Conservation (phyloP, 2,888 invertebrate genomes). For the Epinotia bilunana region DNA sequence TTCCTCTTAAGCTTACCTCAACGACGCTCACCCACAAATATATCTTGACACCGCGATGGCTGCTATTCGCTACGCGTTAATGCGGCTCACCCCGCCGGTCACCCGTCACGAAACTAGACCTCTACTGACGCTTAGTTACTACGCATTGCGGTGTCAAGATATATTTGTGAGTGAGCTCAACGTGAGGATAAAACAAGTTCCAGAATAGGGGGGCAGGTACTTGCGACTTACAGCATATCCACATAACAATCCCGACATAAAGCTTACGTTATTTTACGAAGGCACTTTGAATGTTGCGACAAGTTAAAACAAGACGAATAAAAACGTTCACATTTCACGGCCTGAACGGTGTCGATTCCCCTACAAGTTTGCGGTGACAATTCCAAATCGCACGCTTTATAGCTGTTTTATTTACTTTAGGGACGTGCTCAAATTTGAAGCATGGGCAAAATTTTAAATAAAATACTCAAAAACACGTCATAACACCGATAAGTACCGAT, state of each 20-base stretch:
- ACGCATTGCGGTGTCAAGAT: no score
- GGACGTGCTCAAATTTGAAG: not conserved
- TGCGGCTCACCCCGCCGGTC: no score
- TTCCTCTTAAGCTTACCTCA: no score
- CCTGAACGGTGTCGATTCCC: constrained; percentile 4
- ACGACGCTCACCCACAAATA: no score
- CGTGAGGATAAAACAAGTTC: no score
- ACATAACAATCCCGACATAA: not conserved
- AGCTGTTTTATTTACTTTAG: constrained; percentile 28
- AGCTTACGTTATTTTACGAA: constrained; percentile 3
- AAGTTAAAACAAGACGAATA: constrained; percentile 13
- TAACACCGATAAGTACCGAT: not conserved
- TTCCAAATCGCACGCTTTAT: constrained; percentile 23
- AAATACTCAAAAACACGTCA: not conserved
- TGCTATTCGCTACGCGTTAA: no score
- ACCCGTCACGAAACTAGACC: no score
- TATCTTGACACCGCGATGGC: no score
- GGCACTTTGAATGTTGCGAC: constrained; percentile 12
- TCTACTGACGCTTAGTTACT: no score
- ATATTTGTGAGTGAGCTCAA: no score
- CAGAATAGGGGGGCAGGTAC: no score
- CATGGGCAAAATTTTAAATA: not conserved
- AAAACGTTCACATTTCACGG: constrained; percentile 33
- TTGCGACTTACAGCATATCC: not conserved
- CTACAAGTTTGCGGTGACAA: constrained; percentile 26